A percentile compares a stretch with the other conserved stretches of the same genome.
phyloP scores from a whole-genome alignment of 2,797 vertebrate species.

The Rhinichthys osculus region DNA sequence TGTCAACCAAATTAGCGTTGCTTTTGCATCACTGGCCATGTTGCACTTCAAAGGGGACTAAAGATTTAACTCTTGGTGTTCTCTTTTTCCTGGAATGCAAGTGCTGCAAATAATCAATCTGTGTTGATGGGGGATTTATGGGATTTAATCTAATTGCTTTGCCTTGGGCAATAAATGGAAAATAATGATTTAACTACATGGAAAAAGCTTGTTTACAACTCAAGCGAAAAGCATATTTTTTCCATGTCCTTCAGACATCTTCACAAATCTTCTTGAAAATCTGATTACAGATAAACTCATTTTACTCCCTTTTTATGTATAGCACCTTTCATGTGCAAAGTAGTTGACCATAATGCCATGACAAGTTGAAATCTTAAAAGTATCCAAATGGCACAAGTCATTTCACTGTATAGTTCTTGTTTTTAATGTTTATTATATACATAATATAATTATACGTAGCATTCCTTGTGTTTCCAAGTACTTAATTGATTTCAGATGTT shows the following conservation, averaged over 20 bases:
- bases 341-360: not conserved
- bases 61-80: not conserved
- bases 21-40: conserved; percentile 2
- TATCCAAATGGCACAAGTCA: not conserved
- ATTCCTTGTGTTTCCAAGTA: not conserved
- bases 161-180: not conserved
- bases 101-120: not conserved
- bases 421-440: not conserved
- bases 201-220: conserved; percentile 7
- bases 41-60: not conserved
- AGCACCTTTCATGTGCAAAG: not conserved
- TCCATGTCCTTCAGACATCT: not conserved
- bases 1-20: conserved; percentile 12
- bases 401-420: not conserved
- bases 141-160: conserved; percentile 23
- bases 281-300: conserved; percentile 6
- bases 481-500: not conserved
- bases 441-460: not conserved
- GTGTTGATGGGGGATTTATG: not conserved
- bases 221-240: not conserved
- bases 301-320: not conserved
- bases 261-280: conserved; percentile 21
- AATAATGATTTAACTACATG: not conserved
- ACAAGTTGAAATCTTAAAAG: not conserved
- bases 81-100: not conserved